Conservation (phyloP, 2,888 invertebrate species). For the Tachina grossa region DNA sequence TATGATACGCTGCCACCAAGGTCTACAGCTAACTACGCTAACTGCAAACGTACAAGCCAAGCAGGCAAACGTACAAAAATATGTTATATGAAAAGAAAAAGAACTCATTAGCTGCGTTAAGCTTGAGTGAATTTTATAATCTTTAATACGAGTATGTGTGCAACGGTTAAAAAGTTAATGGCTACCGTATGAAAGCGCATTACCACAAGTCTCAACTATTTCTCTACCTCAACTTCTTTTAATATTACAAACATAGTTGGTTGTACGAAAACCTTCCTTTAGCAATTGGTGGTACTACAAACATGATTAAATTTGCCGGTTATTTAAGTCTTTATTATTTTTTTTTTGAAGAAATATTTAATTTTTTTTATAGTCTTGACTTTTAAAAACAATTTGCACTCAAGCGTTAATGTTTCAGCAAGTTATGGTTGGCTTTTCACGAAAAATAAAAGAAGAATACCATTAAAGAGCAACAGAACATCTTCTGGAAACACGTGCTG, state of each 20-base stretch:
- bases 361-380: constrained; percentile 51
- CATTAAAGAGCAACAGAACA: constrained; percentile 33
- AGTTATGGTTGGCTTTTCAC: constrained; percentile 56
- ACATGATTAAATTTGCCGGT: constrained; percentile 49
- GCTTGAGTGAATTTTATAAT: constrained; percentile 68
- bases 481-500: constrained; percentile 66
- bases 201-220: constrained; percentile 48
- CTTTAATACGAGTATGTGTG: constrained; percentile 55
- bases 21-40: constrained; percentile 2
- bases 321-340: constrained; percentile 6
- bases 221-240: constrained; percentile 28
- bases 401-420: constrained; percentile 67
- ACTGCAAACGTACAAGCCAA: constrained; percentile 12
- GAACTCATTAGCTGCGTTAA: constrained; percentile 58
- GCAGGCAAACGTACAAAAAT: constrained; percentile 30
- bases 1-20: constrained; percentile 28
- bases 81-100: constrained; percentile 53
- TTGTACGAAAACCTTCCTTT: neutral
- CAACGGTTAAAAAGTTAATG: constrained; percentile 71
- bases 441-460: constrained; percentile 24
- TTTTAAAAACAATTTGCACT: constrained; percentile 63
- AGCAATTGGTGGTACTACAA: constrained; percentile 31
- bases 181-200: constrained; percentile 51
- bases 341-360: constrained; percentile 36
- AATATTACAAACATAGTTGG: neutral